These are phyloP conservation scores for Lagopus muta DNA, from an alignment of 2,113 vertebrate genomes.

Conservation along the genomic window DNA sequence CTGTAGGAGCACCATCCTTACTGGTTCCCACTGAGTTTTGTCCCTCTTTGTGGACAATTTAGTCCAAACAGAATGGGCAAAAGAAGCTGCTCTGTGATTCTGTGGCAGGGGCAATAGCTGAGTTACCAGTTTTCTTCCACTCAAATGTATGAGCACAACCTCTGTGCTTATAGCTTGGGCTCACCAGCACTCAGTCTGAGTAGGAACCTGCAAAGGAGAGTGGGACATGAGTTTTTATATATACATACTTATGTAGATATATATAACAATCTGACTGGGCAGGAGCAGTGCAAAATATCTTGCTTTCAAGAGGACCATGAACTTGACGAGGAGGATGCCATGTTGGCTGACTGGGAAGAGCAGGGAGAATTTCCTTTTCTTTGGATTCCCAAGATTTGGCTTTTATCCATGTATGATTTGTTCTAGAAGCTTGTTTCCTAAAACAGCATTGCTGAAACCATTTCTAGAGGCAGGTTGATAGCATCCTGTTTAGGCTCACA, in stretches of 20 bases:
- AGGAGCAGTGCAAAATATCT: background rate
- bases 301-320: background rate
- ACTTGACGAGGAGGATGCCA: background rate
- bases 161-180: rapidly evolving
- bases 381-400: background rate
- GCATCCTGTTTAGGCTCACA: background rate
- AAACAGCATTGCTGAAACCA: background rate
- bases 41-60: background rate
- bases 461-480: background rate
- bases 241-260: background rate
- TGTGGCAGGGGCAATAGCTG: background rate
- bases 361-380: background rate
- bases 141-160: background rate
- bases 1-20: background rate
- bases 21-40: background rate
- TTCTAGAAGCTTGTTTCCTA: background rate
- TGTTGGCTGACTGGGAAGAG: background rate
- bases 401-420: background rate
- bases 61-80: background rate
- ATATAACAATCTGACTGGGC: background rate
- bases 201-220: background rate
- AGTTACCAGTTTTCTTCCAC: background rate
- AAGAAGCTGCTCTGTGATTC: background rate
- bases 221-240: background rate
- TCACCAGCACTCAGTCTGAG: background rate